Percentiles rank a stretch among this genome's conserved stretches.
Conservation (phyloP, 2,797 vertebrate genomes). For the Parauchenoglanis punctatus region DNA sequence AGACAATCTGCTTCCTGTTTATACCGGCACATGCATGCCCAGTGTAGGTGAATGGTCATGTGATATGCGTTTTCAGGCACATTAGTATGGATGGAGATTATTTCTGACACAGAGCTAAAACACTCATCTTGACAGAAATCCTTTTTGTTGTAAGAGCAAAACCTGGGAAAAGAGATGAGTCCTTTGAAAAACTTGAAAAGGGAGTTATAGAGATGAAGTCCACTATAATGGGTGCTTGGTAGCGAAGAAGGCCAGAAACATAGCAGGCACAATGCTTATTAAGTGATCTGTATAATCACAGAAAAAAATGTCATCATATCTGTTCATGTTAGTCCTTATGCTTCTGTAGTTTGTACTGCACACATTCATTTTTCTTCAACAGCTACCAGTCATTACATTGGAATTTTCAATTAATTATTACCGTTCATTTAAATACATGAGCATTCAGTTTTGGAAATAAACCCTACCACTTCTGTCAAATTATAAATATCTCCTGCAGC, state of each 20-base stretch:
- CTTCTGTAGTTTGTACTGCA: not conserved
- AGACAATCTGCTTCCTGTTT: too few relatives aligned
- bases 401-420: not conserved
- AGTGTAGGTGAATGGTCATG: too few relatives aligned
- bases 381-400: not conserved
- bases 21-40: too few relatives aligned
- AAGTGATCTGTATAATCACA: not conserved
- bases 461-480: not conserved
- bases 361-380: not conserved
- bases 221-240: too few relatives aligned
- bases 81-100: too few relatives aligned
- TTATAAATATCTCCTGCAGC: constrained; percentile 33
- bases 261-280: not conserved
- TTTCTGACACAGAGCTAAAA: too few relatives aligned
- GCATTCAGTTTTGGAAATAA: not conserved
- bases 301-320: not conserved
- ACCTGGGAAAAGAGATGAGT: not conserved
- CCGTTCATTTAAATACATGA: not conserved
- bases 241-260: not conserved
- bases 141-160: not conserved
- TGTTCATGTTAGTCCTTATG: not conserved
- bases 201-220: not conserved
- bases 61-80: too few relatives aligned
- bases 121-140: too few relatives aligned
- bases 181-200: not conserved